These are phyloP conservation scores for Cassiopea andromeda DNA, from an alignment of 30 jellyfish, hydroid and myxozoan genomes.

Conservation along the genomic window DNA sequence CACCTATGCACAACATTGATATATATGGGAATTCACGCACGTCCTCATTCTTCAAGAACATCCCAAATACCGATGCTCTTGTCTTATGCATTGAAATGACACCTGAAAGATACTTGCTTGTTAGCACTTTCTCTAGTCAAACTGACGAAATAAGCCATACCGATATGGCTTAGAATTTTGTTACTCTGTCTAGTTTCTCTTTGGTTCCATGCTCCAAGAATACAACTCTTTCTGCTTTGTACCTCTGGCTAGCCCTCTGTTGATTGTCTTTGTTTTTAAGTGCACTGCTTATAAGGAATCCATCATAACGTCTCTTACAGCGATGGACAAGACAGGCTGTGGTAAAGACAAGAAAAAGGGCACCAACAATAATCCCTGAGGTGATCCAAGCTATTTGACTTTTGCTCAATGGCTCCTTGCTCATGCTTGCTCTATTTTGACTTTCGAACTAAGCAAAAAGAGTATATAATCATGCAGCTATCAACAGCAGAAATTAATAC, in stretches of 20 bases:
- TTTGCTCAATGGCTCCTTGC: slow-evolving; percentile 55
- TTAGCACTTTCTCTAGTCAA: too few species aligned
- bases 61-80: too few species aligned
- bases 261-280: slow-evolving; percentile 59
- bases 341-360: slow-evolving; percentile 62
- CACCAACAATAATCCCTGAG: slow-evolving; percentile 80
- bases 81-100: too few species aligned
- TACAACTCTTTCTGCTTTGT: slow-evolving; percentile 73
- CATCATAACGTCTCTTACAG: slow-evolving; percentile 55
- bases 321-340: slow-evolving; percentile 65
- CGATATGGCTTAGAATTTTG: slow-evolving; percentile 10
- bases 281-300: slow-evolving; percentile 63
- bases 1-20: too few species aligned
- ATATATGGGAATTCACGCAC: too few species aligned
- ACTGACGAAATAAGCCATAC: neutral
- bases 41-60: too few species aligned
- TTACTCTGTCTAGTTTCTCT: slow-evolving; percentile 62
- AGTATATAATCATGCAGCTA: neutral
- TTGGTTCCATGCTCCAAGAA: slow-evolving; percentile 67
- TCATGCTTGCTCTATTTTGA: slow-evolving; percentile 10
- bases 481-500: too few species aligned
- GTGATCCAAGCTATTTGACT: slow-evolving; percentile 81
- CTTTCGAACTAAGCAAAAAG: neutral
- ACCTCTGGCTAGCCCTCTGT: slow-evolving; percentile 57
- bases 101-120: too few species aligned